phyloP scores from a whole-genome alignment of 2,888 invertebrate species.

The Agonopterix heracliana region DNA sequence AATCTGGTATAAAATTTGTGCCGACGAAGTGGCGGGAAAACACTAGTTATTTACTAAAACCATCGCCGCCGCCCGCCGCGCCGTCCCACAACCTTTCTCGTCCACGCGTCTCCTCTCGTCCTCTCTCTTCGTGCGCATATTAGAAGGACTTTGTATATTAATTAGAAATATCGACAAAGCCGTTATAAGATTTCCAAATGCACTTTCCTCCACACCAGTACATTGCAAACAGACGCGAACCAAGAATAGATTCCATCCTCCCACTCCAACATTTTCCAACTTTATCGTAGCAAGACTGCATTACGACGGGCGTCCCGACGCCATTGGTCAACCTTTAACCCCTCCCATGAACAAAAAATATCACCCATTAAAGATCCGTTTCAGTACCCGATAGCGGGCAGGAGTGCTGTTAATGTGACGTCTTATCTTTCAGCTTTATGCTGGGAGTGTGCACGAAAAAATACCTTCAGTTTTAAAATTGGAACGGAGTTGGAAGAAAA shows the following conservation, averaged over 20 bases:
- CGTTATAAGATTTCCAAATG: not conserved
- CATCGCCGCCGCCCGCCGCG: too few species aligned
- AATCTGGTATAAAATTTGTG: too few species aligned
- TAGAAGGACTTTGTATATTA: too few species aligned
- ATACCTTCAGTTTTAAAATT: conserved; percentile 18
- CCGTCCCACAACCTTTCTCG: too few species aligned
- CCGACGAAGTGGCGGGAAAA: too few species aligned
- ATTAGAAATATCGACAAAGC: too few species aligned
- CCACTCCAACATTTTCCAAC: conserved; percentile 42
- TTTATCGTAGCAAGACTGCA: conserved; percentile 38
- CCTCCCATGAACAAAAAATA: conserved; percentile 71
- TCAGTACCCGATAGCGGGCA: conserved; percentile 49
- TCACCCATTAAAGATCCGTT: conserved; percentile 68
- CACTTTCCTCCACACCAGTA: conserved; percentile 27
- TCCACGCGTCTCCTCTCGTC: too few species aligned
- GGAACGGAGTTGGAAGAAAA: not conserved
- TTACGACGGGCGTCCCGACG: conserved; percentile 32
- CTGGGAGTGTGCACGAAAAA: conserved; percentile 18
- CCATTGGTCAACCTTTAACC: conserved; percentile 71
- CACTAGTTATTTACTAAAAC: too few species aligned
- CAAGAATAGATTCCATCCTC: conserved; percentile 61
- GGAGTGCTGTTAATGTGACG: conserved; percentile 44
- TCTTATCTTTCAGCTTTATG: conserved; percentile 50
- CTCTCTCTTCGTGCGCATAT: too few species aligned
- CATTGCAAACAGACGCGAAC: conserved; percentile 35